phyloP scores from a whole-genome alignment of 2,797 vertebrate genomes.

The Alfaro cultratus region DNA sequence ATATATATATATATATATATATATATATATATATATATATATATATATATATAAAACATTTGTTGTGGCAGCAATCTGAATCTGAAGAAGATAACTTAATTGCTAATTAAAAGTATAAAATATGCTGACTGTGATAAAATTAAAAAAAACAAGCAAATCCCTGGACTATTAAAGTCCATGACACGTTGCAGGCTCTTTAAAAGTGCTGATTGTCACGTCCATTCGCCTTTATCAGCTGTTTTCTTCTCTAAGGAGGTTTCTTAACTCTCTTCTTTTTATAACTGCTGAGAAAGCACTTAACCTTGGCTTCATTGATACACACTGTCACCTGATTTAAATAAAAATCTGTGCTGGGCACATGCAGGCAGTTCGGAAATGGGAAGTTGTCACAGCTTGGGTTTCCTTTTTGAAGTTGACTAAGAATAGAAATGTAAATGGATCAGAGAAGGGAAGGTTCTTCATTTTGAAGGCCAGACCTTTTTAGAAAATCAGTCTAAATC shows the following conservation, averaged over 20 bases:
- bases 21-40: not conserved
- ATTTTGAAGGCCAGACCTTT: constrained; percentile 3
- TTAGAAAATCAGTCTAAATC: not conserved
- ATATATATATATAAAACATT: not conserved
- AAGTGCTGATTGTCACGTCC: constrained; percentile 31
- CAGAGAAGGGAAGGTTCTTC: constrained; percentile 36
- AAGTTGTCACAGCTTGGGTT: constrained; percentile 68
- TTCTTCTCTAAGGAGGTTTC: constrained; percentile 20
- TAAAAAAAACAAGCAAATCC: not conserved
- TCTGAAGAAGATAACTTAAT: not conserved
- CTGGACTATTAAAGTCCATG: not conserved
- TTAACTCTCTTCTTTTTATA: constrained; percentile 23
- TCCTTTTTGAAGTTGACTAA: constrained; percentile 34
- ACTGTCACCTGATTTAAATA: constrained; percentile 43
- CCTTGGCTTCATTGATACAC: constrained; percentile 26
- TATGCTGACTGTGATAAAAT: not conserved
- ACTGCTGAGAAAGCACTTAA: constrained; percentile 53
- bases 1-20: not conserved
- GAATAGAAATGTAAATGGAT: constrained; percentile 56
- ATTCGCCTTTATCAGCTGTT: constrained; percentile 41
- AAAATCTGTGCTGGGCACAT: constrained; percentile 44
- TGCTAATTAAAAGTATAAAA: constrained; percentile 10
- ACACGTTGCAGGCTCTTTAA: constrained; percentile 13
- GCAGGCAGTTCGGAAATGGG: constrained; percentile 65
- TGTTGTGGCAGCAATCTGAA: not conserved